Evolutionary conservation across 1,140 invertebrate species (phyloP), one percentile per base, ranked within the genome.

Genomic region (Bombyx mori): DNA sequence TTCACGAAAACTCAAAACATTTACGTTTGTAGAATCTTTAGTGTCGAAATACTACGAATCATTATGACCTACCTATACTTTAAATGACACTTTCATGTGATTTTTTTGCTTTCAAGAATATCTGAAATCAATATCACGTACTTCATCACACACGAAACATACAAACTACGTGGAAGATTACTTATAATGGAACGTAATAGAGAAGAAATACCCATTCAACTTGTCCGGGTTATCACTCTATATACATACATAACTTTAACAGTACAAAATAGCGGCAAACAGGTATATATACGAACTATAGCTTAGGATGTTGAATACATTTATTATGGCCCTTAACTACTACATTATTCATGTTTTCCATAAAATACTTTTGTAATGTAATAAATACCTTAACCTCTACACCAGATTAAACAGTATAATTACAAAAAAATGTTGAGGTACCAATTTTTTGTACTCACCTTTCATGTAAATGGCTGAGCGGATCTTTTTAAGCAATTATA

Each of bases 381-480:
- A 35, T 35, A 35, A 47, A 10, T 47, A n/a, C 46, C 8, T 47
- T 47, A 18, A 47, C 10, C 46, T 47, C 46, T 5, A 18, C 10
- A 47, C 10, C 12, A 47, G 46, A 47, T n/a, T 18, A 5, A 47
- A 47, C 9, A 7, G 46, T n/a, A 6, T 0, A 47, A 10, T n/a
- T 35, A 35, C 26, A 57, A 80, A 86, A 86, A 85, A 84, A 83
- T 76, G 75, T 70, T 65, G 64, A 77, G 71, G 74, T 77, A 81
- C 73, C 70, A 77, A 82, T 87, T 87, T 87, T 87, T 87, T 87
- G 75, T 82, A 85, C 82, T 85, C 76, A 80, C 84, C 84, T 84
- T 84, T 87, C 84, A 87, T 87, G 84, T 87, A 87, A 87, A 87
- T 87, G 81, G 84, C 82, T 85, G 84, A 82, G 77, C 79, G 68